Evolutionary conservation across 2,797 vertebrate genomes (phyloP), one percentile per base, ranked within the genome.

Genomic region (Dicrostonyx torquatus): DNA sequence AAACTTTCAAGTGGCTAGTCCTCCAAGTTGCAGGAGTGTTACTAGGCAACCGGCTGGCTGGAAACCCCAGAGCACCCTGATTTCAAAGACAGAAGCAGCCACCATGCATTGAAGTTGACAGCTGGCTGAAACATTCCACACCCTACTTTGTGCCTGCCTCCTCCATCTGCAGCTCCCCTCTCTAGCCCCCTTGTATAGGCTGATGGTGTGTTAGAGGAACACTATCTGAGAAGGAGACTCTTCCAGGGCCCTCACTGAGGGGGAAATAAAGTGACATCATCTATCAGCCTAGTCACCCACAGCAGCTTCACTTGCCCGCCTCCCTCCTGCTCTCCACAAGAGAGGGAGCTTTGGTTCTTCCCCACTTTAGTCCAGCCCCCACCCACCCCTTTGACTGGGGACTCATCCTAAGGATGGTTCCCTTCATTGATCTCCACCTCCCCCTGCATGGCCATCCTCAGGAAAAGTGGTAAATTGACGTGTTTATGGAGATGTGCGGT

Each of bases 1-100:
- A 97, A 96, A 97, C 96, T 97, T 97, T 97, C 96, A 97, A 97
- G 94, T 97, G 97, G 94, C 96, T 97, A 96, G 96, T 95, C 90
- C 85, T 97, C 85, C 1, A 66, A 64, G 93, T 91, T 92, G 85
- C 94, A 70, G 0, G 6, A 55, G n/a, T 50, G 97, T 97, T 97
- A 95, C 97, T 95, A 97, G 86, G 97, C 97, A 97, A 97, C 97
- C 9, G 43, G 75, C 93, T 95, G 77, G 85, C 95, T 96, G 58
- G 78, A 97, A 96, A 96, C 90, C 96, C 95, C 96, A 97, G 90
- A 96, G 97, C 72, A 95, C 95, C 91, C 94, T 96, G 89, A 95
- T 97, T 96, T 95, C 96, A 96, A 97, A 97, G 96, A 94, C 10
- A 87, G 93, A 97, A 86, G 78, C 94, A 94, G 97, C 75, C 78